Evolutionary conservation across 2,113 vertebrate species (phyloP), one percentile per base, ranked within the genome.

Genomic region (Xiphorhynchus elegans): DNA sequence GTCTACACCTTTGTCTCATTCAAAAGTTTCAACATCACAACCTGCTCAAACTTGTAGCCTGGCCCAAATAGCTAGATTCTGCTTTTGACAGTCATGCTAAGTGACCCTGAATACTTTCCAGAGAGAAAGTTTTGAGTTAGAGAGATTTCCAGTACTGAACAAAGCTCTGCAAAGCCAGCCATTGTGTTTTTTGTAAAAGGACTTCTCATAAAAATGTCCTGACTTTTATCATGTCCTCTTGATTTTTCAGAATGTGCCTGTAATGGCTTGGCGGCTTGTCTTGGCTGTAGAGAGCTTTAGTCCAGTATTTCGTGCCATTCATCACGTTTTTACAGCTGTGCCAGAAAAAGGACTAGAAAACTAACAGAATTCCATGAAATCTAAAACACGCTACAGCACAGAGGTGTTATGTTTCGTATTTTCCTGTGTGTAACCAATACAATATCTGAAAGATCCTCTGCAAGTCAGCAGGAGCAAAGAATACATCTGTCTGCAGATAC

Each of bases 251-350:
- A 87, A 93, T 13, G 28, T 0, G 4, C 25, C 52, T 81, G 33
- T 28, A 91, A 86, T 21, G 21, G 29, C 82, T 58, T 75, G 5
- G 1, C 35, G 24, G 24, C 7, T 92, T 93, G 55, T 69, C n/a
- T 74, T 87, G 60, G 31, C 73, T 81, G 42, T 63, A 59, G 89
- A 77, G 80, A 81, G 23, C 28, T 90, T 95, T 92, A 78, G 55
- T 26, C 18, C 60, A 50, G 12, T 55, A 59, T 86, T 92, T 70
- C 84, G 76, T 70, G 60, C 24, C 64, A 49, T 72, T 82, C 1
- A 0, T 46, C 47, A 67, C 10, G 24, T 18, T 94, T 74, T 68
- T 40, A 81, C 26, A 60, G 26, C 52, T 64, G n/a, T 82, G 42
- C 24, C 50, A 78, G 33, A 60, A 95, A 87, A 90, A 68, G 17